Base-by-base conservation (phyloP, 2,888 invertebrate species). In the Drosophila meridionalis region DNA sequence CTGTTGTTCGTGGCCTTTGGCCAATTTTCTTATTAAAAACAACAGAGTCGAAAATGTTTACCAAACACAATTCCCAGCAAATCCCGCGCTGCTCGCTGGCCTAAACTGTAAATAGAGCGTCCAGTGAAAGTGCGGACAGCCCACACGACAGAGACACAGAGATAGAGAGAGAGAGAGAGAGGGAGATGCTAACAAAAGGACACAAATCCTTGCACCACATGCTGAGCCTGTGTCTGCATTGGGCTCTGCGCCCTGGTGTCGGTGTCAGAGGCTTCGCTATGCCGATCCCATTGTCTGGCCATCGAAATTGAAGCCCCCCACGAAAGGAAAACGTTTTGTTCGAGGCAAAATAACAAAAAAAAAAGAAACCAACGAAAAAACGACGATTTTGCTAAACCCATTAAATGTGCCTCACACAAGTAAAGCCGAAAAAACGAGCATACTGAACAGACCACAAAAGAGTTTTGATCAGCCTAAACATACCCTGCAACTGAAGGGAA, bases 1-100 rank as follows among this genome's bases (percentile, higher is more conserved):
- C 42, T 45, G 55, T 69, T 71, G 69, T 73, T 76, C 78, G 85
- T 86, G 85, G 86, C 85, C 85, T 80, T 87, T 89, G 90, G 85
- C 85, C 85, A 86, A 89, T 86, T 86, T 86, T 86, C 85, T 86
- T 86, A 86, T 86, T 86, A 86, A 86, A 89, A 86, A 86, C 88
- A 89, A 86, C 88, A 87, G 85, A 87, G 86, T 80, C 85, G 78
- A 78, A 80, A 89, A 87, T 86, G 85, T 86, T 86, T 86, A 86
- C 85, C 90, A 86, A 86, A 86, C 85, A 86, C 86, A 89, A 85
- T 87, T 89, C 83, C 80, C 86, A 65, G 74, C 88, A 87, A 87
- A 83, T 73, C 81, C 87, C 47, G 56, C 55, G 50, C 52, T 52
- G 55, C 70, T 73, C 67, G 66, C 55, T 60, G 72, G 59, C 71